A percentile compares a stretch with the other conserved stretches of the same genome.
phyloP scores from a whole-genome alignment of 1,140 invertebrate species.

The Popillia japonica region DNA sequence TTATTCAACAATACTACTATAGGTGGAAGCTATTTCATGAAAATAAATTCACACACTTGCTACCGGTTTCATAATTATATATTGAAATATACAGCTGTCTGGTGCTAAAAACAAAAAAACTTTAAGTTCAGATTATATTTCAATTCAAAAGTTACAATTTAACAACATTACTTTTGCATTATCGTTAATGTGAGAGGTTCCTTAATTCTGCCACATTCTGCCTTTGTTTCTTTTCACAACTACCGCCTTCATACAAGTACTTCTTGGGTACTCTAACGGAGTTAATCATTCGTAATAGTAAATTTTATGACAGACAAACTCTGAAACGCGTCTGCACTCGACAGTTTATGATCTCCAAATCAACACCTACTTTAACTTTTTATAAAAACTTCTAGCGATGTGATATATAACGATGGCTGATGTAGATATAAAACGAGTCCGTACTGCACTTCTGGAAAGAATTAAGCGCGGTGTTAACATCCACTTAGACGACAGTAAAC shows the following conservation, averaged over 20 bases:
- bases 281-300: background rate
- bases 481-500: slow-evolving; percentile 26
- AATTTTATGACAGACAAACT: background rate
- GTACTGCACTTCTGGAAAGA: slow-evolving; percentile 17
- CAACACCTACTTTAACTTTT: slow-evolving; percentile 21
- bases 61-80: no score
- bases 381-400: slow-evolving; percentile 7
- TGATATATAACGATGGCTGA: slow-evolving; percentile 3
- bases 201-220: background rate
- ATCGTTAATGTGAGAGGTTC: no score
- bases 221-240: background rate
- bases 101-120: no score
- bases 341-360: slow-evolving; percentile 3
- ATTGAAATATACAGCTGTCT: no score
- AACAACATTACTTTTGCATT: no score
- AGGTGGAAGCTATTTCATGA: no score
- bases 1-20: no score
- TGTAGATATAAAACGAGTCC: slow-evolving; percentile 11
- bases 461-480: slow-evolving; percentile 21
- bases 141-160: no score
- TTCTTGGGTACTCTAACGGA: background rate
- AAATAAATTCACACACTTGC: no score
- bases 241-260: background rate
- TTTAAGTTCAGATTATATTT: no score
- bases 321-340: background rate